A percentile compares a stretch with the other conserved stretches of the same genome.
Evolutionary conservation across 2,797 vertebrate species (phyloP).

Genomic region (Tapirus indicus): DNA sequence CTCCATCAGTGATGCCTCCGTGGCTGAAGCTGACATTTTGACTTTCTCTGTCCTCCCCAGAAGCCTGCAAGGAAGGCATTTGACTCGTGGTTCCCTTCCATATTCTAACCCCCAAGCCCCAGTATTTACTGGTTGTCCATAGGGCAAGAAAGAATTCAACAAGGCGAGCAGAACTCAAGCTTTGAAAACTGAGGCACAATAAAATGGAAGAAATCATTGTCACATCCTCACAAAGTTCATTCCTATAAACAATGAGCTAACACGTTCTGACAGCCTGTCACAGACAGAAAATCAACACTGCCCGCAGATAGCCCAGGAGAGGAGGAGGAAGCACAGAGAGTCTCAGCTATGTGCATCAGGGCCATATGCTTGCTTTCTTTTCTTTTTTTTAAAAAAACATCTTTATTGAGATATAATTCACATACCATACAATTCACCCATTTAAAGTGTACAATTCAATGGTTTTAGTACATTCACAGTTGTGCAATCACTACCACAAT

Average conservation of each 20-base stretch:
- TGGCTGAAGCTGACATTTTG: background rate
- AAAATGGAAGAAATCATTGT: background rate
- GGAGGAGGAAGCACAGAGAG: background rate
- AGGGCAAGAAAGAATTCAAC: background rate
- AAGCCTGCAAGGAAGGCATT: background rate
- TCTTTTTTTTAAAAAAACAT: background rate
- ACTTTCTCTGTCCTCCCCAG: background rate
- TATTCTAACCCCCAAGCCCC: background rate
- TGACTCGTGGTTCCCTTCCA: background rate
- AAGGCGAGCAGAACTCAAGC: background rate
- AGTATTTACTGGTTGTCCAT: background rate
- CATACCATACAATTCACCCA: background rate
- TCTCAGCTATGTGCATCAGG: background rate
- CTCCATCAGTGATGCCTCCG: too few relatives aligned
- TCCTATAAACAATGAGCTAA: background rate
- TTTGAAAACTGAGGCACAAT: background rate
- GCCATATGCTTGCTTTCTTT: background rate
- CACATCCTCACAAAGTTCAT: background rate
- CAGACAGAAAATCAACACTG: background rate
- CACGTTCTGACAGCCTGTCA: background rate
- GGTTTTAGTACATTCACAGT: background rate
- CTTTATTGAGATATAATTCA: background rate
- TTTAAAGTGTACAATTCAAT: background rate
- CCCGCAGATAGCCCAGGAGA: background rate
- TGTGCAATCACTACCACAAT: background rate